Base-by-base conservation (phyloP, 1,140 invertebrate genomes). In the Euwallacea similis region DNA sequence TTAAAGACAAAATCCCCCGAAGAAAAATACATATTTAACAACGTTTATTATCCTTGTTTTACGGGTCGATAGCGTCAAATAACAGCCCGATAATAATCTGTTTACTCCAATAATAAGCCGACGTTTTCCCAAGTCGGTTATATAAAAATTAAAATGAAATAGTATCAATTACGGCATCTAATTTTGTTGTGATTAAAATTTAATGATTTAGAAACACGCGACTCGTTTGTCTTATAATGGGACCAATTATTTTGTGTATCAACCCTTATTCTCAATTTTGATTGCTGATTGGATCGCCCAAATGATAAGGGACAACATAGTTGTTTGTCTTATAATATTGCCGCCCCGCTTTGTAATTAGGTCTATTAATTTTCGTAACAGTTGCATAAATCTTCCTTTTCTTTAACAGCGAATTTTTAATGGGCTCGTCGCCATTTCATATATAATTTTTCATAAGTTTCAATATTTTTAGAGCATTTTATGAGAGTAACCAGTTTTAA, bases 171-270 rank as follows among this genome's bases (percentile, higher is more conserved):
- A 53, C 33, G 63, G 13, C 41, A 54, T 16, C 47, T 41, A 65
- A 65, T 65, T 65, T 65, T 65, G 63, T 65, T 21, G 15, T 54
- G 63, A 65, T 65, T 65, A 65, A 65, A 65, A 65, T 65, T 65
- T 65, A 33, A 65, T 65, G 63, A 47, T 33, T 7, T 13, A 11
- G 47, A 10, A 50, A 44, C 63, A 65, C 63, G 63, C 63, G 63
- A 65, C 7, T 41, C 46, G 50, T 33, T 33, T 33, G 54, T 56
- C 13, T 33, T 56, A 56, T 56, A 56, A 56, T 56, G 33, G 54
- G 54, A 21, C 54, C 54, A 56, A 56, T 56, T 56, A 56, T 56
- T 56, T 56, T 16, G 13, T 13, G 13, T 56, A 33, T 33, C 54
- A 16, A 10, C 54, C 54, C 15, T 13, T 21, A 56, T 56, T 56